Evolutionary conservation across 1,140 invertebrate genomes (phyloP).

Genomic region (Bathynomus jamesi): DNA sequence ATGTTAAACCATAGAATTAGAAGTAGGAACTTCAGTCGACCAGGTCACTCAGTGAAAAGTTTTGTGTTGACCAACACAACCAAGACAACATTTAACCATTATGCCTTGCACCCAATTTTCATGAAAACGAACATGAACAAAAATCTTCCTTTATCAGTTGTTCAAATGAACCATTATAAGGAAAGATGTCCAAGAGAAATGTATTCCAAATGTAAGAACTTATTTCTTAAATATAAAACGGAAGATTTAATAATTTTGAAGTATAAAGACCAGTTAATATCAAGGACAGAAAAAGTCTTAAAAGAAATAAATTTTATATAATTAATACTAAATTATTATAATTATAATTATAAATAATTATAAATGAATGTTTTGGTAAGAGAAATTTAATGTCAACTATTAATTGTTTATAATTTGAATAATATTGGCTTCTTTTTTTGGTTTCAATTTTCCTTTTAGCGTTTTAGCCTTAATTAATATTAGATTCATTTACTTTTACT

Average conservation of each 20-base stretch:
- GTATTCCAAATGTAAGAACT: slow-evolving; percentile 26
- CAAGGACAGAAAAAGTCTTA: slow-evolving; percentile 3
- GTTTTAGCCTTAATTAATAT: no score
- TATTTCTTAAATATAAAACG: slow-evolving; percentile 19
- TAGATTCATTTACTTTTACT: no score
- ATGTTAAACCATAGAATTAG: slow-evolving; percentile 88
- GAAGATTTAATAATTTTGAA: slow-evolving; percentile 23
- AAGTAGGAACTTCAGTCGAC: slow-evolving; percentile 83
- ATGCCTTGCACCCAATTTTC: slow-evolving; percentile 69
- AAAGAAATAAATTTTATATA: no score
- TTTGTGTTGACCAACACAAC: slow-evolving; percentile 86
- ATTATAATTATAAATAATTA: no score
- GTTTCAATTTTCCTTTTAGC: no score
- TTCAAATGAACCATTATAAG: slow-evolving; percentile 81
- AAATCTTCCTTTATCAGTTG: slow-evolving; percentile 71
- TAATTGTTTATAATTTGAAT: no score
- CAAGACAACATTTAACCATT: slow-evolving; percentile 83
- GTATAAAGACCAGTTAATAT: slow-evolving; percentile 24
- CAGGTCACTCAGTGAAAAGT: slow-evolving; percentile 87
- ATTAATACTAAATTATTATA: no score
- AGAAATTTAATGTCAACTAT: no score
- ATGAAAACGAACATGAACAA: slow-evolving; percentile 54
- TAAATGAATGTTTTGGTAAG: no score
- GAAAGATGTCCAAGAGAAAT: slow-evolving; percentile 30
- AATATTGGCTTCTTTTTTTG: no score